Evolutionary conservation across 2,888 invertebrate species (phyloP), one percentile per base, ranked within the genome.

Genomic region (Tridacna crocea): DNA sequence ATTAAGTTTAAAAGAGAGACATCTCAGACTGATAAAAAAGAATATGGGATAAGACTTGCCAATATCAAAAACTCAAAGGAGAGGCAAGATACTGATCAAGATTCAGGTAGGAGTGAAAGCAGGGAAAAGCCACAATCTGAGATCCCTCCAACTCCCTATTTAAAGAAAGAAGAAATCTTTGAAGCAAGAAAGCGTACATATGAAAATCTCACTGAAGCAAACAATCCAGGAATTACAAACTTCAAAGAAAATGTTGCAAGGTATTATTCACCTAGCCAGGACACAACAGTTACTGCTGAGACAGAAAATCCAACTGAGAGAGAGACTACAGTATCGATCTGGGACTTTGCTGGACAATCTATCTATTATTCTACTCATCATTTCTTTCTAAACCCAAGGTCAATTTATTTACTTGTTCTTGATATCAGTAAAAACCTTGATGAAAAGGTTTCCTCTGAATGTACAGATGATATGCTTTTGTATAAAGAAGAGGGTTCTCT

Each of bases 351-450:
- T 24, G 70, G 70, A 51, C 70, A 70, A 24, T 70, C 70, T 15
- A 26, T 70, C 22, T 70, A 85, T 72, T 85, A 85, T 65, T 82
- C 85, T 2, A 82, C 82, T 2, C 82, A 85, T 55, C 85, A 85
- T 63, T 82, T 85, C 68, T 85, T 85, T 65, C 75, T 85, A 4
- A 85, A 78, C 51, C 68, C 75, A 19, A 65, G 80, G 17, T 85
- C 85, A 26, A 73, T 85, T 26, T 85, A 85, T 65, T 74, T 85
- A 6, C 73, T 85, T 17, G 51, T 80, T 17, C 77, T 85, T 79
- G 70, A 85, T 72, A 74, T 85, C 36, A 82, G 75, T 68, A 74
- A 51, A 68, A 11, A 22, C 24, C 26, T 70, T n/a, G 17, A 47
- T 51, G 51, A 48, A 2, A 70, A 48, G 19, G 70, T 70, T 17